Evolutionary conservation across 2,888 invertebrate species (phyloP), one percentile per base, ranked within the genome.

Genomic region (Flexamia atlantica): DNA sequence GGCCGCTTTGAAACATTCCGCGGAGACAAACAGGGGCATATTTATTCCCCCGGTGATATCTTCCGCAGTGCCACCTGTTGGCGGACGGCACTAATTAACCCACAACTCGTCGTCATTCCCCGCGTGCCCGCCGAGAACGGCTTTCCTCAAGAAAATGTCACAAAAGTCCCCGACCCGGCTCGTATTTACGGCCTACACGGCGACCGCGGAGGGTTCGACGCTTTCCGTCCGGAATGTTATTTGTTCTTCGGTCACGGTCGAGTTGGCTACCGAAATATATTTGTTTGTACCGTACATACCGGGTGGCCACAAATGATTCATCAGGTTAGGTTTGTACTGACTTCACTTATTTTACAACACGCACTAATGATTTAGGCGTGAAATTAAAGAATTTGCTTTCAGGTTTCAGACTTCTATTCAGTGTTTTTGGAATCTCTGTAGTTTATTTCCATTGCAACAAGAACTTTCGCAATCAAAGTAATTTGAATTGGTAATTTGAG

Each of bases 1-100:
- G 57, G 57, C 25, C 23, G 32, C 79, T 79, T 79, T 79, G 79
- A 57, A 23, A 30, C 79, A 79, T 79, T 79, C 79, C 79, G 2
- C 4, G 4, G n/a, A 3, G 36, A 79, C 79, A 53, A 46, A 30
- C 79, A 2, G 57, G 79, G 28, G 57, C 57, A 20, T 79, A 79
- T 79, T 79, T 79, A 79, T 79, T 57, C 50, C 76, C 25, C 25
- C 20, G 2, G 32, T 10, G 72, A 72, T 72, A 57, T 79, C 79
- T 79, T 79, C 79, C 79, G 32, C 79, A 32, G 36, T 28, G 53
- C 79, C 79, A 79, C 32, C 79, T 79, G 79, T 79, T 50, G 12
- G 46, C 14, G 30, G 30, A 7, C 28, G 46, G 1, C 17, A 53
- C 36, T 79, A 79, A 79, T 79, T 79, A 79, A 46, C 74, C 74